phyloP scores from a whole-genome alignment of 2,113 vertebrate genomes.

The Bubo scandiacus region DNA sequence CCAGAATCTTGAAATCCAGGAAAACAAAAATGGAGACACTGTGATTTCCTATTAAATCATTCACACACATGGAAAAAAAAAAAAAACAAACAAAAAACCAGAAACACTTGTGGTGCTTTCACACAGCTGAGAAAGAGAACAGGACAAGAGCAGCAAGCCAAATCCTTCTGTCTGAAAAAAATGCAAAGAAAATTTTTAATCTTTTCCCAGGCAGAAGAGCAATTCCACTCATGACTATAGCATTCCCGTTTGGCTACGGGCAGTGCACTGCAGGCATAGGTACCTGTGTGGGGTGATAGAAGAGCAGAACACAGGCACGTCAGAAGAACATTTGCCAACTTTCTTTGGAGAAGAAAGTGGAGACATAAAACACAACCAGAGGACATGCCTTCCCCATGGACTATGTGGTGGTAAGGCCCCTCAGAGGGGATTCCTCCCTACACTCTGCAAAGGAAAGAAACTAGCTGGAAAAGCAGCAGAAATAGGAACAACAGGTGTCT shows the following conservation, averaged over 20 bases:
- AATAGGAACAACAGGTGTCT: not conserved
- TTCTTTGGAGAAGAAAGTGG: not conserved
- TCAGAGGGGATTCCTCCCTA: not conserved
- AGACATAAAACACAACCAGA: not conserved
- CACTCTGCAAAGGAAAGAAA: not conserved
- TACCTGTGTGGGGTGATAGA: not conserved
- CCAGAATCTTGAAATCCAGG: conserved; percentile 68
- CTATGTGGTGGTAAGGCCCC: not conserved
- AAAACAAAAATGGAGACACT: not conserved
- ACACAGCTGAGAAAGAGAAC: not conserved
- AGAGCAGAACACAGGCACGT: fast-evolving
- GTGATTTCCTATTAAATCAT: not conserved
- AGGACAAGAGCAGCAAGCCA: not conserved
- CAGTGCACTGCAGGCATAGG: not conserved
- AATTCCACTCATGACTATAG: not conserved
- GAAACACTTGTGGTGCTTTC: not conserved
- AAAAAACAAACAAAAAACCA: not conserved
- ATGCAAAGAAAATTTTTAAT: not conserved
- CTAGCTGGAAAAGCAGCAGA: not conserved
- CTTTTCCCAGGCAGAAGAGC: not conserved
- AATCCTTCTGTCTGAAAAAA: not conserved
- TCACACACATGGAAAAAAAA: not conserved
- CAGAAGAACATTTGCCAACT: not conserved
- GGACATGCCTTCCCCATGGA: not conserved
- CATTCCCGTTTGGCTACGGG: not conserved